phyloP scores from a whole-genome alignment of 1,140 invertebrate species.

The Drosophila mojavensis region DNA sequence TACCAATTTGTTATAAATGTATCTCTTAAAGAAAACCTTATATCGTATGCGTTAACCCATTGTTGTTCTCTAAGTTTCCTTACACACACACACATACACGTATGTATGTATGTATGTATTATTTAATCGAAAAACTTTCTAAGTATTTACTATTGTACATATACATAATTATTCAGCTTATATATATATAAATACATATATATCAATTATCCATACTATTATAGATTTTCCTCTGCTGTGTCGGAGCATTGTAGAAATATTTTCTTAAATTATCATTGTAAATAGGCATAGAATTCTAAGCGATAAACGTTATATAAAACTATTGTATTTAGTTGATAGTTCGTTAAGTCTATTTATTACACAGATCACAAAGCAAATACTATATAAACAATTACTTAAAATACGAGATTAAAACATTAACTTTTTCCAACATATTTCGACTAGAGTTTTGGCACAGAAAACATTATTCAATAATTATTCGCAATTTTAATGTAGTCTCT shows the following conservation, averaged over 20 bases:
- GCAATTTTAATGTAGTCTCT: not conserved
- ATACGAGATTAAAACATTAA: slow-evolving; percentile 22
- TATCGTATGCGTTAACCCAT: slow-evolving; percentile 3
- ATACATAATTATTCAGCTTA: not conserved
- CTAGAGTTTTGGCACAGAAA: not conserved
- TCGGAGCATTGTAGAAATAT: not conserved
- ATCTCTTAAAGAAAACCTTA: not conserved
- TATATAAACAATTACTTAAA: slow-evolving; percentile 53
- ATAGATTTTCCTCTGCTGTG: not conserved
- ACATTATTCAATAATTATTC: not conserved
- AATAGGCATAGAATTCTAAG: slow-evolving; percentile 6
- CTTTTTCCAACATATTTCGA: not conserved
- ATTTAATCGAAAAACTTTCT: slow-evolving; percentile 45
- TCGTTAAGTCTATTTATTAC: slow-evolving; percentile 62
- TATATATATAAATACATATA: not conserved
- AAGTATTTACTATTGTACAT: slow-evolving; percentile 71
- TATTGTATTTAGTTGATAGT: slow-evolving; percentile 47
- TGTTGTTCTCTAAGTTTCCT: slow-evolving; percentile 64
- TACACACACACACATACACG: slow-evolving; percentile 37
- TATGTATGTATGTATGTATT: slow-evolving; percentile 8
- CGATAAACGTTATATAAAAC: not conserved
- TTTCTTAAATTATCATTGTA: slow-evolving; percentile 7
- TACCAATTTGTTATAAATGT: not conserved
- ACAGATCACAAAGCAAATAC: slow-evolving; percentile 40
- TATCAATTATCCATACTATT: too few species aligned